Evolutionary conservation across 2,797 vertebrate species (phyloP).

Genomic region (Tinamus major): DNA sequence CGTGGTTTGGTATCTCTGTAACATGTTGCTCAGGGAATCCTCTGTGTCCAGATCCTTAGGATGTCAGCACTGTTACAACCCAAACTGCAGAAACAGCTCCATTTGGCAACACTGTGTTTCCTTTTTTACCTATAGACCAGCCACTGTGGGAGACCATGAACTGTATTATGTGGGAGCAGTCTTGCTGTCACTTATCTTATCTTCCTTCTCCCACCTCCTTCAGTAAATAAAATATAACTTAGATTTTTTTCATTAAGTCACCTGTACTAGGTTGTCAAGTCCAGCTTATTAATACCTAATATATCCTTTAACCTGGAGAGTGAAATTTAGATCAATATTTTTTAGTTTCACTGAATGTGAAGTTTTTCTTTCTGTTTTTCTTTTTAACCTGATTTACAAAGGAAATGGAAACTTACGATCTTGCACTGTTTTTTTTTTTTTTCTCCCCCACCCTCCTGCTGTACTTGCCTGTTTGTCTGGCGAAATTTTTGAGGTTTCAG

Average conservation of each 20-base stretch:
- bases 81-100: not conserved
- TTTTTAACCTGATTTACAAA: not conserved
- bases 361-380: not conserved
- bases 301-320: not conserved
- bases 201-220: slow-evolving; percentile 8
- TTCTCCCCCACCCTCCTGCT: not conserved
- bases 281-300: not conserved
- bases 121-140: not conserved
- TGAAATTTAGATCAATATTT: not conserved
- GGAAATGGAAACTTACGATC: slow-evolving; percentile 2
- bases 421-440: not conserved
- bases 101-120: not conserved
- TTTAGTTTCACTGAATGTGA: not conserved
- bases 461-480: not conserved
- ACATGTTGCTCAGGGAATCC: not conserved
- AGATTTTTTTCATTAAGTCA: not conserved
- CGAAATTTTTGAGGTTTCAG: not conserved
- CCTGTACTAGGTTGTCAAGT: not conserved
- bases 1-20: not conserved
- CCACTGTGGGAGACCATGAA: not conserved
- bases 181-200: not conserved
- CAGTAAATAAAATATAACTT: slow-evolving; percentile 25
- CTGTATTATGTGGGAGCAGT: not conserved
- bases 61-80: not conserved
- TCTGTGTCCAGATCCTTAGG: not conserved